These are phyloP conservation scores for Melanargia galathea DNA, from an alignment of 2,888 invertebrate species.

Conservation along the genomic window DNA sequence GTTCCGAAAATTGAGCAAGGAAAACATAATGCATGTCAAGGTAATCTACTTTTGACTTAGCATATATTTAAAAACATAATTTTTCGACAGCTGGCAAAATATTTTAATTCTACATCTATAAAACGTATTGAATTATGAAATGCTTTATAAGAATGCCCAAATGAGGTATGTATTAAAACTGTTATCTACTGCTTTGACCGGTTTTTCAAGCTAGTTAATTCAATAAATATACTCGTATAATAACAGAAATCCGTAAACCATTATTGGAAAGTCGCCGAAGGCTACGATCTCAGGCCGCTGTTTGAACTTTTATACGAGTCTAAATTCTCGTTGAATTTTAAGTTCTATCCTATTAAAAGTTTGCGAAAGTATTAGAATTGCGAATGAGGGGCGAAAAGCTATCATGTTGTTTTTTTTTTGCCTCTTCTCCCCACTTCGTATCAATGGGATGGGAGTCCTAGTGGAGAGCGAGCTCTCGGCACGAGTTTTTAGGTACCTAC, in stretches of 20 bases:
- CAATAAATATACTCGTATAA: constrained; percentile 34
- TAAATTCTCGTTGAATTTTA: constrained; percentile 76
- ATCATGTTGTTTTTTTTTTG: constrained; percentile 70
- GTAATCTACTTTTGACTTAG: neutral
- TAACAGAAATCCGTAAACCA: constrained; percentile 46
- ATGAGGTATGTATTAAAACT: constrained; percentile 7
- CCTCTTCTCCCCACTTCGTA: constrained; percentile 57
- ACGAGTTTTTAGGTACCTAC: constrained; percentile 59
- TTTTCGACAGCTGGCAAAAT: neutral
- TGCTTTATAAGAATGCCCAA: neutral
- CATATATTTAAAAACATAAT: neutral
- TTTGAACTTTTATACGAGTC: constrained; percentile 65
- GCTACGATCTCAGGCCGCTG: constrained; percentile 53
- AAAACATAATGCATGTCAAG: neutral
- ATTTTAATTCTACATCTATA: neutral
- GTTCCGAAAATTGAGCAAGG: neutral
- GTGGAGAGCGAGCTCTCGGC: constrained; percentile 48
- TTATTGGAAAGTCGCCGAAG: constrained; percentile 50
- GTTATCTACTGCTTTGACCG: constrained; percentile 8
- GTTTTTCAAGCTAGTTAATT: constrained; percentile 35
- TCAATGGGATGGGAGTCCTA: constrained; percentile 47
- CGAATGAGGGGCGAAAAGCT: constrained; percentile 79
- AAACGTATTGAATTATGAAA: neutral
- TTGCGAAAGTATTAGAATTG: constrained; percentile 79
- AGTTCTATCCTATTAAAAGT: constrained; percentile 81